Evolutionary conservation across 2,888 invertebrate species (phyloP), one percentile per base, ranked within the genome.

Genomic region (Hoplodrina blanda): DNA sequence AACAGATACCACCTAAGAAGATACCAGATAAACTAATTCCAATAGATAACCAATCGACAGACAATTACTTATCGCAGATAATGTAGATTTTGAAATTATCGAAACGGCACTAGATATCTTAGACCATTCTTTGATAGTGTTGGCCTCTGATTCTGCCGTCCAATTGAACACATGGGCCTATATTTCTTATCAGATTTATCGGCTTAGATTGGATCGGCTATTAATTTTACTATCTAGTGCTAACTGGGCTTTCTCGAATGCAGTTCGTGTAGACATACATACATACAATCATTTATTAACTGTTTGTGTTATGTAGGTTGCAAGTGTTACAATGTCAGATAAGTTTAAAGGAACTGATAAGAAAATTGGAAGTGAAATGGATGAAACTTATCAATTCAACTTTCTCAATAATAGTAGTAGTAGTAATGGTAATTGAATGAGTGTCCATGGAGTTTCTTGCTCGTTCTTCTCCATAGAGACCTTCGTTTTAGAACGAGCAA

Each of bases 111-210:
- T 66, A 67, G 63, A 76, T 83, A 82, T 74, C 63, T 76, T 61
- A 57, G 65, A 59, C 62, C 64, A 83, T 82, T 82, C 82, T 78
- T 44, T 72, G 82, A 73, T 84, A 84, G 72, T 73, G 76, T 78
- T 72, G 54, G 71, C 59, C 76, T 72, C 78, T 82, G 83, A 84
- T 84, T 78, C 69, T 52, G 68, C 68, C 78, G 72, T 83, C 76
- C 71, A 69, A 82, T 76, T 69, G 81, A 83, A 83, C 81, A 81
- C 74, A 62, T 70, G 61, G 44, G 63, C 76, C 80, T 78, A 85
- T 80, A 81, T 78, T 70, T 83, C 80, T 81, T 85, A 85, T 83
- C 83, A 78, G 82, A 85, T 84, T 84, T 85, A 84, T 85, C 44
- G 78, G 41, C 46, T 25, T 63, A 73, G 83, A 85, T 85, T 78